phyloP scores from a whole-genome alignment of 2,888 invertebrate species.

The Gasteruption jaculator region DNA sequence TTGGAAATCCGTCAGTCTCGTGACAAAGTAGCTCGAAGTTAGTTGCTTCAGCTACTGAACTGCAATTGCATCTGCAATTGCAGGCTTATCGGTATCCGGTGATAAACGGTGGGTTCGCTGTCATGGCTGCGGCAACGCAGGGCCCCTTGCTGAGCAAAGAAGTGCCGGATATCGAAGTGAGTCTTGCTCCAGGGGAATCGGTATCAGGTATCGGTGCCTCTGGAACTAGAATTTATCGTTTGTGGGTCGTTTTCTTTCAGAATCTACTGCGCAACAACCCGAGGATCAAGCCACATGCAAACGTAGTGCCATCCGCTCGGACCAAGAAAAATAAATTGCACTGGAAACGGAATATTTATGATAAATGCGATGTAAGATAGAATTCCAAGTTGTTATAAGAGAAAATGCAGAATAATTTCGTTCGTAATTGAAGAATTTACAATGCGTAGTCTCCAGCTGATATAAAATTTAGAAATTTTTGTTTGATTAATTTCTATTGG shows the following conservation, averaged over 20 bases:
- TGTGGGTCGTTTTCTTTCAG: constrained; percentile 56
- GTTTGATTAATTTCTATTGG: not conserved
- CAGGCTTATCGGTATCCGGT: constrained; percentile 12
- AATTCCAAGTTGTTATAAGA: constrained; percentile 3
- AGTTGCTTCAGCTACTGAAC: constrained; percentile 35
- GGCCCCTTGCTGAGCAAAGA: constrained; percentile 63
- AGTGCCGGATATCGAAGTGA: constrained; percentile 79
- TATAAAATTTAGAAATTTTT: not conserved
- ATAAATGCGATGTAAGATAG: constrained; percentile 73
- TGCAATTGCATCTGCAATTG: not conserved
- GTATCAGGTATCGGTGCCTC: too few species aligned
- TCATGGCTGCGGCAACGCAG: constrained; percentile 18
- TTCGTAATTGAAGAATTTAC: not conserved
- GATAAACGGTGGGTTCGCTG: not conserved
- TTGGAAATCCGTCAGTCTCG: too few species aligned
- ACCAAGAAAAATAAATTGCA: constrained; percentile 87
- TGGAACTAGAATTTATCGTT: not conserved
- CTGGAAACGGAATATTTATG: constrained; percentile 91
- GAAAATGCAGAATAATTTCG: too few species aligned
- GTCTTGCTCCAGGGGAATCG: too few species aligned
- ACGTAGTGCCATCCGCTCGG: constrained; percentile 73
- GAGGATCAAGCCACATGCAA: constrained; percentile 69
- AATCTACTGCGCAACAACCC: constrained; percentile 85
- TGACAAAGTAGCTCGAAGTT: constrained; percentile 27
- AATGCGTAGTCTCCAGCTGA: not conserved